These are phyloP conservation scores for Aelia acuminata DNA, from an alignment of 2,888 invertebrate genomes.

Conservation along the genomic window DNA sequence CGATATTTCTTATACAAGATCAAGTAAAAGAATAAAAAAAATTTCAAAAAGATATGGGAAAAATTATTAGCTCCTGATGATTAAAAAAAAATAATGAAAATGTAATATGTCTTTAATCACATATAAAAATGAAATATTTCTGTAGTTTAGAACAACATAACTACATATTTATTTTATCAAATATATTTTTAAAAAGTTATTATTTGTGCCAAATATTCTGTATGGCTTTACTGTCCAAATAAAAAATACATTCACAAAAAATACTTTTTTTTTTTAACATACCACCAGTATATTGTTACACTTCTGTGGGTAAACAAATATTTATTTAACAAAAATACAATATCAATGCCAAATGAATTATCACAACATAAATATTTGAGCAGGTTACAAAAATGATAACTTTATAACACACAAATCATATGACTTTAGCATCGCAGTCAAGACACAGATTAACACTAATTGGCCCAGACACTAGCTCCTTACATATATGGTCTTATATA, in stretches of 20 bases:
- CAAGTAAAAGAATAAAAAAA: background rate
- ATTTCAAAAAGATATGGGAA: background rate
- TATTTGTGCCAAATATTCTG: constrained; percentile 29
- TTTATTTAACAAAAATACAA: too few relatives aligned
- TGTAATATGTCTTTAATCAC: background rate
- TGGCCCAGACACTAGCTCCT: too few relatives aligned
- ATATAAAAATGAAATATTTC: background rate
- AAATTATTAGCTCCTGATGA: background rate
- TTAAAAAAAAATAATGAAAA: background rate
- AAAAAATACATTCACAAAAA: constrained; percentile 13
- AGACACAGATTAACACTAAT: too few relatives aligned
- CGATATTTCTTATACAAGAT: background rate
- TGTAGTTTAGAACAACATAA: background rate
- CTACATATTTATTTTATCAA: background rate
- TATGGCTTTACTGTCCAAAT: constrained; percentile 45
- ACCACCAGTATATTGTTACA: too few relatives aligned
- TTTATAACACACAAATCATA: too few relatives aligned
- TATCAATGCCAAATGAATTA: too few relatives aligned
- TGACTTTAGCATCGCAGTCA: too few relatives aligned
- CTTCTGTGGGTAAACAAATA: too few relatives aligned
- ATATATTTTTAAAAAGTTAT: constrained; percentile 1
- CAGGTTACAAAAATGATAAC: too few relatives aligned
- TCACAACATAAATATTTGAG: too few relatives aligned
- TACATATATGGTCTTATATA: too few relatives aligned
- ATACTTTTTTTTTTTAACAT: background rate